Evolutionary conservation across 2,797 vertebrate species (phyloP).

Genomic region (Cheracebus regulus): DNA sequence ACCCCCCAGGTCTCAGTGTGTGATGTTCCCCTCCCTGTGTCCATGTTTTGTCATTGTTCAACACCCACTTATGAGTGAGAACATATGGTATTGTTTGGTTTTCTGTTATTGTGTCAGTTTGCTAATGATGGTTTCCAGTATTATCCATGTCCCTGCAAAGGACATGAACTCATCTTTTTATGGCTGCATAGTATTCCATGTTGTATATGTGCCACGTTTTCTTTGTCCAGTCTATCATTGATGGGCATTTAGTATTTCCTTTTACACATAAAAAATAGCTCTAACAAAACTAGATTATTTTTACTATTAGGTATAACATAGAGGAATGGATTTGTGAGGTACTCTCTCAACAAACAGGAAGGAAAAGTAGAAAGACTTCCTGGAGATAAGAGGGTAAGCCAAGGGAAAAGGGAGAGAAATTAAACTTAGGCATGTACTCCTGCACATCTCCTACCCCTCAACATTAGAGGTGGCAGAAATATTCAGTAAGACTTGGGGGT

Average conservation of each 20-base stretch:
- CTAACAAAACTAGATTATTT: background rate
- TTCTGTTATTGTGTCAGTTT: too few species aligned
- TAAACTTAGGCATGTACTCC: background rate
- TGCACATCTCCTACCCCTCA: background rate
- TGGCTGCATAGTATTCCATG: too few species aligned
- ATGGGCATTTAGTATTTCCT: background rate
- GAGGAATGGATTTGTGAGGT: background rate
- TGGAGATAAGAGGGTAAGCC: background rate
- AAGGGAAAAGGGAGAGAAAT: background rate
- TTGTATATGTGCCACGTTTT: too few species aligned
- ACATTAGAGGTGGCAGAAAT: background rate
- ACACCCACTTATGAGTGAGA: too few species aligned
- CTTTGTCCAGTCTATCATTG: too few species aligned
- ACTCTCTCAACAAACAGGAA: background rate
- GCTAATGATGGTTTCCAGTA: too few species aligned
- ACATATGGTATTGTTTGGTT: too few species aligned
- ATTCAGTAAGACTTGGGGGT: background rate
- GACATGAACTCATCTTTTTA: too few species aligned
- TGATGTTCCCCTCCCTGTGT: too few species aligned
- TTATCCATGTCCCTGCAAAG: too few species aligned
- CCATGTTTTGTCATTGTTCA: too few species aligned
- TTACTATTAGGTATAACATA: background rate
- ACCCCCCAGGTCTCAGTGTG: too few species aligned
- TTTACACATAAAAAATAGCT: background rate
- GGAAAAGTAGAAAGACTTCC: background rate